phyloP scores from a whole-genome alignment of 2,797 vertebrate genomes.

The Sus cebifrons region DNA sequence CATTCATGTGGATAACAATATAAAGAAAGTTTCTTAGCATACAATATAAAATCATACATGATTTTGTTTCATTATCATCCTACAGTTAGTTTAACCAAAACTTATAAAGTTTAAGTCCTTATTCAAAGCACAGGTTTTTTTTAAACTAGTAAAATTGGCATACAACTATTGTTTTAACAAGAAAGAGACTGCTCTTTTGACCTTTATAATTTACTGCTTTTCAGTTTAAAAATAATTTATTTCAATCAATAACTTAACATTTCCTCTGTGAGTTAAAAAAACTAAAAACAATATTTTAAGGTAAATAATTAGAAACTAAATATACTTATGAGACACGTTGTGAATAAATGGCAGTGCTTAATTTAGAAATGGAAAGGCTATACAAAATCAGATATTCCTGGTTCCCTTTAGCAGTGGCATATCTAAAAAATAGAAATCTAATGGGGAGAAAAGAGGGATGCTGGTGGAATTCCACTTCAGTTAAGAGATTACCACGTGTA shows the following conservation, averaged over 20 bases:
- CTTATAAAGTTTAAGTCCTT: background rate
- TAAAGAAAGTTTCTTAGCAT: background rate
- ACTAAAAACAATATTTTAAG: background rate
- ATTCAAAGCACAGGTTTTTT: constrained; percentile 26
- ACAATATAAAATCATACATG: background rate
- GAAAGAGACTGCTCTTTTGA: background rate
- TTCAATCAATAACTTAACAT: background rate
- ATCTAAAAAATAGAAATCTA: background rate
- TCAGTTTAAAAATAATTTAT: constrained; percentile 40
- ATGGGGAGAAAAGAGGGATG: background rate
- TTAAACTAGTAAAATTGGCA: background rate
- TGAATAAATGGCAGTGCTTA: background rate
- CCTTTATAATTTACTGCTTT: background rate
- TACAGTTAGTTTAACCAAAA: constrained; percentile 34
- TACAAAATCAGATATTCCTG: background rate
- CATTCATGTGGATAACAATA: background rate
- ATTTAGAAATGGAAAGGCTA: background rate
- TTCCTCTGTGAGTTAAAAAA: background rate
- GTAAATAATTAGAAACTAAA: background rate
- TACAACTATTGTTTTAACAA: background rate
- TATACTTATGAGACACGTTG: background rate
- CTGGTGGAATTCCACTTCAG: background rate
- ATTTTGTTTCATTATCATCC: background rate
- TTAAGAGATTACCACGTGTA: background rate
- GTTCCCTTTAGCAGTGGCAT: background rate